A percentile compares a stretch with the other conserved stretches of the same genome.
phyloP scores from a whole-genome alignment of 2,113 vertebrate species.

The Nestor notabilis region DNA sequence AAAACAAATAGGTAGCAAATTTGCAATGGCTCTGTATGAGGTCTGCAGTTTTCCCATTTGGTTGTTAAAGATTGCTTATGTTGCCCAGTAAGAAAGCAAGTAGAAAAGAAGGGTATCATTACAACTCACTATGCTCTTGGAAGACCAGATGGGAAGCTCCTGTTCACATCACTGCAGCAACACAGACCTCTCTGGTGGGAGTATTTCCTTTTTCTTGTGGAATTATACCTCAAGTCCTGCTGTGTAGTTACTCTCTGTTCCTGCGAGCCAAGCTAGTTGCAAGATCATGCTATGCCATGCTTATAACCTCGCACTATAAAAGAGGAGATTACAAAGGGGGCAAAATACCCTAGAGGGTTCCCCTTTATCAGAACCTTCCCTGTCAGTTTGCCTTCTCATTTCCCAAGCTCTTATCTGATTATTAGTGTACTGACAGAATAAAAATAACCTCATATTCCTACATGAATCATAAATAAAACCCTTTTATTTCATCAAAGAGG shows the following conservation, averaged over 20 bases:
- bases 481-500: slow-evolving; percentile 88
- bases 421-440: slow-evolving; percentile 85
- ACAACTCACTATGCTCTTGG: slow-evolving; percentile 33
- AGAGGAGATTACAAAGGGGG: slow-evolving; percentile 80
- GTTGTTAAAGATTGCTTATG: neutral
- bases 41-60: neutral
- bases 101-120: slow-evolving; percentile 26
- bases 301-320: slow-evolving; percentile 77
- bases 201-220: slow-evolving; percentile 28
- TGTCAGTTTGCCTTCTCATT: slow-evolving; percentile 83
- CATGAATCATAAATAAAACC: slow-evolving; percentile 88
- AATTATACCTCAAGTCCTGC: slow-evolving; percentile 60
- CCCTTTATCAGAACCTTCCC: slow-evolving; percentile 83
- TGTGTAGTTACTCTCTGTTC: slow-evolving; percentile 70
- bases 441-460: slow-evolving; percentile 86
- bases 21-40: slow-evolving; percentile 10
- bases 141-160: slow-evolving; percentile 16
- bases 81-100: slow-evolving; percentile 54
- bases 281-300: slow-evolving; percentile 73
- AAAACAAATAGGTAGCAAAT: neutral
- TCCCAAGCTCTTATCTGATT: slow-evolving; percentile 81
- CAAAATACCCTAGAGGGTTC: slow-evolving; percentile 81
- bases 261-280: slow-evolving; percentile 67
- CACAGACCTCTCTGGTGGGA: slow-evolving; percentile 26
- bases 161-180: slow-evolving; percentile 54